Percentiles rank a stretch among this genome's conserved stretches.
Conservation (phyloP, 2,113 vertebrate species). For the Ia io region DNA sequence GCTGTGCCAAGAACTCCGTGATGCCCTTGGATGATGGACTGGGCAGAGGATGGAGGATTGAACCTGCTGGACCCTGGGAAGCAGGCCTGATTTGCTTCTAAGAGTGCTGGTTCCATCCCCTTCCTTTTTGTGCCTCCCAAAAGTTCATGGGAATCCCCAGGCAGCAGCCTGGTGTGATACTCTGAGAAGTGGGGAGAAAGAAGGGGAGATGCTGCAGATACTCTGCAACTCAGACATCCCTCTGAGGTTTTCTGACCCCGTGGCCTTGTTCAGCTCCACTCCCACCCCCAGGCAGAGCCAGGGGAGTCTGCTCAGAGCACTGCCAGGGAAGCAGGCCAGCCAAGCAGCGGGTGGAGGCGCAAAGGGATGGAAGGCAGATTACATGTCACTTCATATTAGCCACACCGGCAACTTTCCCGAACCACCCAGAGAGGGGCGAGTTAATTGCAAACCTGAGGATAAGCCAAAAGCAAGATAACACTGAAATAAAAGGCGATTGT, state of each 20-base stretch:
- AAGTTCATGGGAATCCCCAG: neutral
- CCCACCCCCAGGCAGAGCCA: neutral
- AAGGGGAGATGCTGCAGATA: neutral
- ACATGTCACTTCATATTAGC: constrained; percentile 70
- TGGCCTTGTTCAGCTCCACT: neutral
- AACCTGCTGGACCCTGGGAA: neutral
- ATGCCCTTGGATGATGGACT: neutral
- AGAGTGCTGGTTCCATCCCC: neutral
- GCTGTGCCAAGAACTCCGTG: neutral
- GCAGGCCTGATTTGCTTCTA: neutral
- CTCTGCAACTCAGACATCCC: no score
- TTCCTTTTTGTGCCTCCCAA: neutral
- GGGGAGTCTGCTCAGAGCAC: neutral
- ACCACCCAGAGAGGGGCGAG: constrained; percentile 25
- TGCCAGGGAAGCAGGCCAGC: constrained; percentile 60
- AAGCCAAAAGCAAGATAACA: neutral
- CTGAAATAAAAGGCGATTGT: neutral
- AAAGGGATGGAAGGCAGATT: constrained; percentile 55
- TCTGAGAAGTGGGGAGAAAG: neutral
- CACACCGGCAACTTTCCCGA: constrained; percentile 32
- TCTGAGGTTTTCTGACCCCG: neutral
- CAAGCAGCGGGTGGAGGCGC: neutral
- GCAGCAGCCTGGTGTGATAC: neutral
- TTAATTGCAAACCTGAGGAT: constrained; percentile 40
- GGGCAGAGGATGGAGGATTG: neutral